phyloP scores from a whole-genome alignment of 2,888 invertebrate genomes.

The Nebria brevicollis region DNA sequence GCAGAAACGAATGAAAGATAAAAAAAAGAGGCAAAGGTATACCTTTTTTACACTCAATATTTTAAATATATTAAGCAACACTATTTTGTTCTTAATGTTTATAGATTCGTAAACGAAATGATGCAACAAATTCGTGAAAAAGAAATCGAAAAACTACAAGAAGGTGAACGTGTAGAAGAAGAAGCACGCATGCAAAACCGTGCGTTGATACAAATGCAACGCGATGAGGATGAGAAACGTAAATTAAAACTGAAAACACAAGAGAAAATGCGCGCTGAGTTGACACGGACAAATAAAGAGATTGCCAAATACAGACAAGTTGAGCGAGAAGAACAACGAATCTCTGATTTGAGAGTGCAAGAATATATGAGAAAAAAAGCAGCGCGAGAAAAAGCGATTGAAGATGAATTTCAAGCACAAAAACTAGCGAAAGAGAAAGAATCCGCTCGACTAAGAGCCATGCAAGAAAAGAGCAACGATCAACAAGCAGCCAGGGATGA shows the following conservation, averaged over 20 bases:
- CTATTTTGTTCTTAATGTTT: neutral
- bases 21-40: slow-evolving; percentile 53
- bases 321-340: slow-evolving; percentile 73
- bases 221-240: slow-evolving; percentile 71
- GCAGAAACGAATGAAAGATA: slow-evolving; percentile 58
- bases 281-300: slow-evolving; percentile 72
- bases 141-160: slow-evolving; percentile 66
- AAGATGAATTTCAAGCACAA: slow-evolving; percentile 66
- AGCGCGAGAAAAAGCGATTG: slow-evolving; percentile 69
- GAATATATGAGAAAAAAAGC: slow-evolving; percentile 73
- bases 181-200: slow-evolving; percentile 73
- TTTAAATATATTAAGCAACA: neutral
- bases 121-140: slow-evolving; percentile 66
- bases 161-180: slow-evolving; percentile 75
- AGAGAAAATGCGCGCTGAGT: slow-evolving; percentile 67
- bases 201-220: slow-evolving; percentile 71
- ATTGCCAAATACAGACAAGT: slow-evolving; percentile 70
- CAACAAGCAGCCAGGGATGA: slow-evolving; percentile 63
- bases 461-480: slow-evolving; percentile 68
- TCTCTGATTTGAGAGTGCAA: slow-evolving; percentile 71
- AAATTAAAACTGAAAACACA: slow-evolving; percentile 67
- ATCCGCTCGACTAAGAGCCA: slow-evolving; percentile 63
- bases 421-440: slow-evolving; percentile 73
- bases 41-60: slow-evolving; percentile 43
- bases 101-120: slow-evolving; percentile 57